Base-by-base conservation (phyloP, 2,797 vertebrate genomes). In the Sitta carolinensis region DNA sequence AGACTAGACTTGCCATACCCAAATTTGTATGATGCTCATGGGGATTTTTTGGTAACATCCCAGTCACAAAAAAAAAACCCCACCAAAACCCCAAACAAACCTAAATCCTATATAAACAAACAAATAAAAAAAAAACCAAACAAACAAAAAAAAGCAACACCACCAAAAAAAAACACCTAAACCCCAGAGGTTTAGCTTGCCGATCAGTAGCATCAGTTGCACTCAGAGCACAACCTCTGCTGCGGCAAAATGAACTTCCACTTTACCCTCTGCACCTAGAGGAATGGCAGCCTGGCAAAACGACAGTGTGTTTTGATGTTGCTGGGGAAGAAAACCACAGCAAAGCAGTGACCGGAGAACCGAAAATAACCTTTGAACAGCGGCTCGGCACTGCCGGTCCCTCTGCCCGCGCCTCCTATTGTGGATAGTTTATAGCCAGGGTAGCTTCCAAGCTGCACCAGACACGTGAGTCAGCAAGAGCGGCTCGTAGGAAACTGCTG, bases 381-480 rank as follows among this genome's bases (percentile, higher is more conserved):
- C 70, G 14, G 88, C 89, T 67, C n/a, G 22, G 77, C 69, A 42
- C 72, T 16, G 95, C 36, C n/a, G 55, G 94, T 95, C 94, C 93
- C 84, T 58, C 55, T 89, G 84, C 91, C 93, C 64, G 74, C 69
- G 26, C 68, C 93, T 94, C 92, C 96, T 10, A 67, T 95, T 90
- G 96, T 81, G 97, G 97, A 94, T 87, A 93, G 95, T 94, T 97
- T 95, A 89, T 52, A 84, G 94, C 45, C 58, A 82, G 92, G 97
- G 97, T 63, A 97, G 96, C 97, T 96, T 96, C 90, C 97, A 91
- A 76, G 83, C 97, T 80, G 85, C 88, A 96, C 72, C 96, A 94
- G 97, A 97, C 89, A 90, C 87, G 93, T 98, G 98, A 98, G 98
- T 98, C 98, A 98, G 98, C 98, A 98, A 94, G 96, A 94, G 94